Conservation (phyloP, 1,140 invertebrate genomes). For the Orchestia grillus region DNA sequence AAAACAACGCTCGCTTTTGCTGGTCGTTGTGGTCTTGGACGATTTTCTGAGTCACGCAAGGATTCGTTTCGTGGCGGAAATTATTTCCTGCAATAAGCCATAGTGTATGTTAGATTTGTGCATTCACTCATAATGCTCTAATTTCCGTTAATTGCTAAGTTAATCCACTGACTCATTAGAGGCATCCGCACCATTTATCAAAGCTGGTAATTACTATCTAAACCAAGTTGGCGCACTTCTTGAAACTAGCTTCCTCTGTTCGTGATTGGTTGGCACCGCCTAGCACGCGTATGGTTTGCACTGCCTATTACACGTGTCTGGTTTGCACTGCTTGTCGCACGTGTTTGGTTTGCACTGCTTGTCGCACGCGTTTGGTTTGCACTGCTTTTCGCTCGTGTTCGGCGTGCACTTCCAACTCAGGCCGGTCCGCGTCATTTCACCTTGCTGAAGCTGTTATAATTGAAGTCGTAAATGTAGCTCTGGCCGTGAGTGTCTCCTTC, state of each 20-base stretch:
- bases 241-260: neutral
- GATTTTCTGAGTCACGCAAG: neutral
- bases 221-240: too few species aligned
- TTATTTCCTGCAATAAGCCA: neutral
- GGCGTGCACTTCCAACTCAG: too few species aligned
- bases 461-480: neutral
- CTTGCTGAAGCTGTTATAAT: slow-evolving; percentile 5
- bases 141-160: neutral
- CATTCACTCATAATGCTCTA: neutral
- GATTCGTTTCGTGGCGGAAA: neutral
- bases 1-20: neutral
- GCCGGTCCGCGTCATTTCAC: slow-evolving; percentile 27
- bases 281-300: neutral
- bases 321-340: neutral
- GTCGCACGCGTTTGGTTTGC: neutral
- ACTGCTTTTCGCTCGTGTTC: neutral
- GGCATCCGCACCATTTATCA: neutral
- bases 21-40: neutral
- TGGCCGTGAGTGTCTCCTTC: neutral
- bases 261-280: neutral
- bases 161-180: neutral
- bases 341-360: neutral
- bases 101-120: neutral
- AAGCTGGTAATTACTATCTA: neutral
- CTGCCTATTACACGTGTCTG: neutral